Conservation (phyloP, 2,113 vertebrate species). For the Clupea harengus region DNA sequence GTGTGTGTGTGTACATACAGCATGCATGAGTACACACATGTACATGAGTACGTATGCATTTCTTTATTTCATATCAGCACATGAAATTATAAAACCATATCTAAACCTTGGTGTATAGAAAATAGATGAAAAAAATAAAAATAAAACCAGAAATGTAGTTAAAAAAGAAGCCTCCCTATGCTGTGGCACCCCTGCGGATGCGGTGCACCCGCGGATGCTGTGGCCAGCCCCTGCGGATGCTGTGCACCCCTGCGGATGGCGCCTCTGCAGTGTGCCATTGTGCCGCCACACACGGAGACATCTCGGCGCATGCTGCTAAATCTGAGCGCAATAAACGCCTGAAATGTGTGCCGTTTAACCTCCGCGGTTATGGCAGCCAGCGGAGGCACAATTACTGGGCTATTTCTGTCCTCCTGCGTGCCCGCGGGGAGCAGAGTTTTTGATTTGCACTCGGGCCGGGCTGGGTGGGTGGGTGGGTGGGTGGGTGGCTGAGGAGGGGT, state of each 20-base stretch:
- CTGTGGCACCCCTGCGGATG: too few relatives aligned
- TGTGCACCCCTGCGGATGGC: too few relatives aligned
- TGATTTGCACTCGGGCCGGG: background rate
- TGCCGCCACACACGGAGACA: too few relatives aligned
- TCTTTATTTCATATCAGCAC: background rate
- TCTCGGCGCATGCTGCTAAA: background rate
- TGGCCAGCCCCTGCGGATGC: too few relatives aligned
- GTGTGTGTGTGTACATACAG: background rate
- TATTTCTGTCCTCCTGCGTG: background rate
- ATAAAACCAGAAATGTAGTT: too few relatives aligned
- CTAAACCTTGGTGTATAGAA: background rate
- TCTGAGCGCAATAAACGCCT: background rate
- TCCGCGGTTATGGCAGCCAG: too few relatives aligned
- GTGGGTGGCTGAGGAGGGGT: background rate
- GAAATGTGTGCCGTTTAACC: constrained; percentile 1
- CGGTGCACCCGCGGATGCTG: too few relatives aligned
- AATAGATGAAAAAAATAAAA: too few relatives aligned
- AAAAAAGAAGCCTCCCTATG: too few relatives aligned
- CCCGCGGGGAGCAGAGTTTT: background rate
- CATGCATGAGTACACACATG: background rate
- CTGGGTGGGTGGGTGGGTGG: background rate
- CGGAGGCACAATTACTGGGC: constrained; percentile 1
- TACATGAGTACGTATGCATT: background rate
- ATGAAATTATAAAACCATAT: background rate
- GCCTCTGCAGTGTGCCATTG: too few relatives aligned